These are phyloP conservation scores for Protophormia terraenovae DNA, from an alignment of 2,888 invertebrate species.

Conservation along the genomic window DNA sequence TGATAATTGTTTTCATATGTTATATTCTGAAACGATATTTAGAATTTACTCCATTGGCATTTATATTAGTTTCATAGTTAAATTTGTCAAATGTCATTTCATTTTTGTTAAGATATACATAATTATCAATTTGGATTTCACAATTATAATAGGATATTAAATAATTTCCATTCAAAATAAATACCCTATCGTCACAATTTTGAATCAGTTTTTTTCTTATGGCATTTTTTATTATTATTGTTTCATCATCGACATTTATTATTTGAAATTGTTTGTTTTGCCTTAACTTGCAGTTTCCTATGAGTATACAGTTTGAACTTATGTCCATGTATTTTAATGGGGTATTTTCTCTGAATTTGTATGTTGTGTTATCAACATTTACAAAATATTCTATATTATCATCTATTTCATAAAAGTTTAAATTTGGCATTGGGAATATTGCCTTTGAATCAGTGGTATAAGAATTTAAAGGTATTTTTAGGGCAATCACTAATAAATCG, in stretches of 20 bases:
- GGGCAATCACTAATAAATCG: conserved; percentile 12
- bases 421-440: conserved; percentile 4
- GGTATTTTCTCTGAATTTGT: no score
- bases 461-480: conserved; percentile 6
- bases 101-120: no score
- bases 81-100: conserved; percentile 15
- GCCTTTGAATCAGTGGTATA: background rate
- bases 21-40: conserved; percentile 16
- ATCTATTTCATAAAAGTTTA: conserved; percentile 10
- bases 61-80: background rate
- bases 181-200: background rate
- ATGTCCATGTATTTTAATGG: no score
- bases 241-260: conserved; percentile 23
- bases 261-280: conserved; percentile 1
- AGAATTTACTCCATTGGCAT: background rate
- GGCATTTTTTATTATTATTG: conserved; percentile 18
- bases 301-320: no score
- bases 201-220: background rate
- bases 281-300: no score
- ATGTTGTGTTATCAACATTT: no score
- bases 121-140: conserved; percentile 29
- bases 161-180: conserved; percentile 24
- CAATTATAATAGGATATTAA: conserved; percentile 20
- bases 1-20: no score
- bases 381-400: conserved; percentile 24